Conservation (phyloP, 2,797 vertebrate species). For the Neosilurus mollespiculum region DNA sequence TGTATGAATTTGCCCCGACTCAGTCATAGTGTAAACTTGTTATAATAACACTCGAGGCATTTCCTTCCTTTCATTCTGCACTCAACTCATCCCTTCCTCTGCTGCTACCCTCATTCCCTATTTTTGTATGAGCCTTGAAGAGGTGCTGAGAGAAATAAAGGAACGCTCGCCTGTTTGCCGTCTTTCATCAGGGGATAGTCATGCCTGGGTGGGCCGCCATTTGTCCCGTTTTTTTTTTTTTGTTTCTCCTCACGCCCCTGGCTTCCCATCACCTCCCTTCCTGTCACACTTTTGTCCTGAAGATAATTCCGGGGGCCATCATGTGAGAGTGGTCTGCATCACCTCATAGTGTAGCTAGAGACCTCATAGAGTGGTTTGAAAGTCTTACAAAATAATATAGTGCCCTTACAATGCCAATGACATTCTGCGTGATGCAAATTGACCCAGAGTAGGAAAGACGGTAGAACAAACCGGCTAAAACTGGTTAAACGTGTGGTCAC, state of each 20-base stretch:
- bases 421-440: slow-evolving; percentile 21
- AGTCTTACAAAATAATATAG: background rate
- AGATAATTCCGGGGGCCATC: background rate
- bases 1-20: background rate
- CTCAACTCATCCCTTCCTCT: slow-evolving; percentile 45
- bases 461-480: slow-evolving; percentile 68
- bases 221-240: slow-evolving; percentile 23
- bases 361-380: background rate
- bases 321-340: slow-evolving; percentile 2
- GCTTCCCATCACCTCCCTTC: slow-evolving; percentile 36
- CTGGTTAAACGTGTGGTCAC: slow-evolving; percentile 72
- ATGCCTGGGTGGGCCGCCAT: slow-evolving; percentile 27
- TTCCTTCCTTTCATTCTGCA: slow-evolving; percentile 41
- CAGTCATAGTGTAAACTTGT: background rate
- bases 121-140: slow-evolving; percentile 14
- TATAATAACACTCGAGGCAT: slow-evolving; percentile 26
- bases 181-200: slow-evolving; percentile 41
- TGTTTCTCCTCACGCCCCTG: slow-evolving; percentile 33
- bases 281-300: slow-evolving; percentile 18
- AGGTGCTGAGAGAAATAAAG: slow-evolving; percentile 39
- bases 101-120: slow-evolving; percentile 23
- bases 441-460: slow-evolving; percentile 50
- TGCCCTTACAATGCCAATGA: slow-evolving; percentile 20
- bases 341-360: slow-evolving; percentile 31
- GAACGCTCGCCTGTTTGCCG: slow-evolving; percentile 25